Conservation (phyloP, 2,888 invertebrate species). For the Elegia similella region DNA sequence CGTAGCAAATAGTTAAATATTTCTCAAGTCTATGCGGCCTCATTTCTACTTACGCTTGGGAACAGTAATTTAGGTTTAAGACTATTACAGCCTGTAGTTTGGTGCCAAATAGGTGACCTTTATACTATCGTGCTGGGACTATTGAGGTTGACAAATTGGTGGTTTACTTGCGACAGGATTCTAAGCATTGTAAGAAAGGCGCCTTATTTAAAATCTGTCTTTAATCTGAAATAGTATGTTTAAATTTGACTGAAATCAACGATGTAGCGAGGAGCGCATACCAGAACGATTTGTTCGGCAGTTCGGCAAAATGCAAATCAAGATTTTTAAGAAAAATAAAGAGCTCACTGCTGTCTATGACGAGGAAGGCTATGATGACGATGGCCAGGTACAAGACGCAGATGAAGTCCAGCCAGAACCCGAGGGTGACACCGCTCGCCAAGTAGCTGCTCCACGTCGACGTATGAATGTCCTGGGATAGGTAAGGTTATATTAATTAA, state of each 20-base stretch:
- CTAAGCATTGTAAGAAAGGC: no score
- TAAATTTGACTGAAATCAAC: no score
- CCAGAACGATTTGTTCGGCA: no score
- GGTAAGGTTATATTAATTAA: not conserved
- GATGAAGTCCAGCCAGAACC: constrained; percentile 89
- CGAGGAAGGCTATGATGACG: constrained; percentile 86
- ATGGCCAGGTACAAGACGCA: constrained; percentile 85
- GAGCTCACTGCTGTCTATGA: constrained; percentile 76
- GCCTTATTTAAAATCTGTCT: no score
- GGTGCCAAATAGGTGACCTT: constrained; percentile 8
- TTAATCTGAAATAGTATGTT: no score
- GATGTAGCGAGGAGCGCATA: no score
- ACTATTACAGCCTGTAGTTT: constrained; percentile 5
- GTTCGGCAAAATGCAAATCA: no score
- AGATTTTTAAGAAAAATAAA: no score
- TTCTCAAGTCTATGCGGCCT: not conserved
- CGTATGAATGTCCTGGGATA: constrained; percentile 84
- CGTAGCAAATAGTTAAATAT: not conserved
- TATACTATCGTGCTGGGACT: not conserved
- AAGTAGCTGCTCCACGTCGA: constrained; percentile 88
- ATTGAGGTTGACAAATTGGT: not conserved
- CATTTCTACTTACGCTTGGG: not conserved
- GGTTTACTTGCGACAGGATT: not conserved
- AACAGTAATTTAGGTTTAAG: constrained; percentile 6
- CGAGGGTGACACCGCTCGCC: constrained; percentile 86